Conservation (phyloP, 2,888 invertebrate species). For the Tolmerus cingulatus region DNA sequence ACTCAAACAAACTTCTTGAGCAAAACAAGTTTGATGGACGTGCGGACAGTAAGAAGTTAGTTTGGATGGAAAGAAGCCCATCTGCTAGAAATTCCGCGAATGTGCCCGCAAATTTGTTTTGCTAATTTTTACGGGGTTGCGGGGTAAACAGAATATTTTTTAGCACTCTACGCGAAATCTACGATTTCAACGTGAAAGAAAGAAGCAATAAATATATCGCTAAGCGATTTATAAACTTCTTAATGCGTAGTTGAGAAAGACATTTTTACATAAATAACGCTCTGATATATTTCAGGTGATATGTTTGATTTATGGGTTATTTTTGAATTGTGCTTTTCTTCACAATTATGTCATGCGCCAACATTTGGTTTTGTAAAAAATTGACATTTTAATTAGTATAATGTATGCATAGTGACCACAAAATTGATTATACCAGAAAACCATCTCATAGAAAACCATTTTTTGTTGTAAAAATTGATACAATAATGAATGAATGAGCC, state of each 20-base stretch:
- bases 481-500: too few species aligned
- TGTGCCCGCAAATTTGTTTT: background rate
- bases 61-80: background rate
- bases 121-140: background rate
- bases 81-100: background rate
- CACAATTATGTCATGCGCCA: background rate
- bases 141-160: background rate
- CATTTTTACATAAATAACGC: background rate
- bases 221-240: background rate
- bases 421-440: background rate
- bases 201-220: background rate
- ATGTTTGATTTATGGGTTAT: background rate
- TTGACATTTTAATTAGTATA: too few species aligned
- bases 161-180: background rate
- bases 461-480: too few species aligned
- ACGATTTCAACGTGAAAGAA: background rate
- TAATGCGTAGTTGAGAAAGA: background rate
- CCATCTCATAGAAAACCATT: too few species aligned
- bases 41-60: background rate
- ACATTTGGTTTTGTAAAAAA: background rate
- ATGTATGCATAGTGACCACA: background rate
- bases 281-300: background rate
- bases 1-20: background rate
- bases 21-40: background rate
- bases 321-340: background rate